These are phyloP conservation scores for Ceratoteleas bidentatus DNA, from an alignment of 1,140 invertebrate species.

Conservation along the genomic window DNA sequence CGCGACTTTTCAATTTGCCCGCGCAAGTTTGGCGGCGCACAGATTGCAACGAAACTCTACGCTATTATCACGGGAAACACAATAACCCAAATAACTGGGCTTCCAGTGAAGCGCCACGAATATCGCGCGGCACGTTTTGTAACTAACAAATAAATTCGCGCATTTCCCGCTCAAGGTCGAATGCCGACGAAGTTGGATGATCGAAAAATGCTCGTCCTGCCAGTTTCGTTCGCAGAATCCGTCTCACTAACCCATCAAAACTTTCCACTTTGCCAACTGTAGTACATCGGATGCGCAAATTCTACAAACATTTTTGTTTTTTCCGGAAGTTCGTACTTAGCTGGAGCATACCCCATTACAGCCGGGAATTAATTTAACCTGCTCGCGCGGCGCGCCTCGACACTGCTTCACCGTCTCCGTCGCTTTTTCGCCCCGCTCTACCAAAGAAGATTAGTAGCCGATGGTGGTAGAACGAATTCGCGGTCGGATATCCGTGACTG, in stretches of 20 bases:
- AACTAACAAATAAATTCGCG: conserved; percentile 45
- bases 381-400: conserved; percentile 8
- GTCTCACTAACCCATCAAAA: no score
- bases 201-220: no score
- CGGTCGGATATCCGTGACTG: conserved; percentile 61
- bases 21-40: no score
- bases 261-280: no score
- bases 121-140: no score
- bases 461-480: conserved; percentile 61
- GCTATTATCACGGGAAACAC: conserved; percentile 5
- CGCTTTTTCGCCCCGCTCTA: conserved; percentile 33
- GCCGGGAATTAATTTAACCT: conserved; percentile 53
- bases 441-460: conserved; percentile 64
- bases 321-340: conserved; percentile 44
- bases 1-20: no score
- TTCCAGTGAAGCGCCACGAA: conserved; percentile 21
- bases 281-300: no score
- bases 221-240: no score
- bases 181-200: no score
- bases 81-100: conserved; percentile 7
- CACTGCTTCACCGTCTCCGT: conserved; percentile 8
- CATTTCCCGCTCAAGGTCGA: conserved; percentile 5
- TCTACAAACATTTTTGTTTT: no score
- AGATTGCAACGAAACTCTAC: no score
- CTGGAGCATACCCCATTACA: conserved; percentile 53